These are phyloP conservation scores for Coturnix japonica DNA, from an alignment of 2,113 vertebrate genomes.

Conservation along the genomic window DNA sequence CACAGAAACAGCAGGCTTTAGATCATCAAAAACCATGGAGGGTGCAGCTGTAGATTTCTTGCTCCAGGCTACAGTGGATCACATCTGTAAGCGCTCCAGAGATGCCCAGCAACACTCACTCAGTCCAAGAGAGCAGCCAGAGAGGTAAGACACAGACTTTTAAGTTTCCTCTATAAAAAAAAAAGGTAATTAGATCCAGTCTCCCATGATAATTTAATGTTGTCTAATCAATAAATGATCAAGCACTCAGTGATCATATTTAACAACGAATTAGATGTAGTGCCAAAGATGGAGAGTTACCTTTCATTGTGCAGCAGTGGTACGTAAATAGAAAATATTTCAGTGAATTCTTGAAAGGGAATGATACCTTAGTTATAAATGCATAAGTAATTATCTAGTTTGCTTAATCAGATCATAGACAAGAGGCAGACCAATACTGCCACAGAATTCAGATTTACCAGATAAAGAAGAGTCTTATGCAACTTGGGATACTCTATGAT, in stretches of 20 bases:
- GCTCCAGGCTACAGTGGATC: background rate
- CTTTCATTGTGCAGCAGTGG: background rate
- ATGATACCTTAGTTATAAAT: background rate
- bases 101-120: background rate
- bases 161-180: background rate
- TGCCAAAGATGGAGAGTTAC: background rate
- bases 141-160: conserved; percentile 26
- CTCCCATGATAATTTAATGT: background rate
- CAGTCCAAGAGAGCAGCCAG: background rate
- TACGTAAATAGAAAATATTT: background rate
- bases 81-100: background rate
- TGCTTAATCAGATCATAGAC: background rate
- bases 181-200: background rate
- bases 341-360: background rate
- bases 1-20: background rate
- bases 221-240: background rate
- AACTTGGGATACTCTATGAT: background rate
- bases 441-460: background rate
- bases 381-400: background rate
- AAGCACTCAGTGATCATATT: background rate
- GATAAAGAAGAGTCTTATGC: background rate
- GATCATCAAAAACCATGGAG: background rate
- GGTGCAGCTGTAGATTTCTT: background rate
- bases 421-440: background rate
- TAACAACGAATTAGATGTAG: background rate